Conservation (phyloP, 2,797 vertebrate genomes). For the Halcyon badia region DNA sequence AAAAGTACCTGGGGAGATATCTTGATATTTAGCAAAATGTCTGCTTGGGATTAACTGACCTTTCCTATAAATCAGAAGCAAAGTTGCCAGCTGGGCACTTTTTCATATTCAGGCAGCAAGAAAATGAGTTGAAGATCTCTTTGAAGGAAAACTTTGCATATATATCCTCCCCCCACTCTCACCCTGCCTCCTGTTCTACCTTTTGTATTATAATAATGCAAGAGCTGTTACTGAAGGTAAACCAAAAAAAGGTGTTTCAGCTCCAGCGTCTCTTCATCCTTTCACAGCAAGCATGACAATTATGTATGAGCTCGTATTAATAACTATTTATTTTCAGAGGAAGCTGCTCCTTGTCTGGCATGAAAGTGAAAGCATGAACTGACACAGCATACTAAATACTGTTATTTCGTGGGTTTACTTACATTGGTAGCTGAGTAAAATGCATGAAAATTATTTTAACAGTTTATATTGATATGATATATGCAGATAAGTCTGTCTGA, state of each 20-base stretch:
- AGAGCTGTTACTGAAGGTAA: constrained; percentile 20
- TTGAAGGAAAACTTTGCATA: constrained; percentile 56
- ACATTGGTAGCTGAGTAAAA: not conserved
- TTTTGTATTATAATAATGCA: not conserved
- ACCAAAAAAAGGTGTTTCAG: not conserved
- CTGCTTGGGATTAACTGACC: constrained; percentile 77
- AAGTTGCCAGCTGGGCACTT: constrained; percentile 62
- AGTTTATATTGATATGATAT: not conserved
- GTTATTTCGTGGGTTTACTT: not conserved
- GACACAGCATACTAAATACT: not conserved
- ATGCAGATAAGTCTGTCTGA: not conserved
- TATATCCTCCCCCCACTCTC: not conserved
- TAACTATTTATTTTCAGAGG: constrained; percentile 25
- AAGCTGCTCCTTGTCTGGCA: not conserved
- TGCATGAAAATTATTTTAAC: not conserved
- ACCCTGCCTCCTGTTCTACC: not conserved
- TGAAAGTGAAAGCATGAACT: not conserved
- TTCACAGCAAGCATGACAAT: not conserved
- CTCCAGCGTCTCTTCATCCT: not conserved
- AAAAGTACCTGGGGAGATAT: constrained; percentile 36
- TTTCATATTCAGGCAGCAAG: constrained; percentile 48
- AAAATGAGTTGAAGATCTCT: constrained; percentile 62
- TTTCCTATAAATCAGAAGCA: constrained; percentile 77
- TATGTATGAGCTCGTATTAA: not conserved
- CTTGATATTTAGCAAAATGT: constrained; percentile 76